Conservation (phyloP, 2,113 vertebrate species). For the Dipodomys stephensi region DNA sequence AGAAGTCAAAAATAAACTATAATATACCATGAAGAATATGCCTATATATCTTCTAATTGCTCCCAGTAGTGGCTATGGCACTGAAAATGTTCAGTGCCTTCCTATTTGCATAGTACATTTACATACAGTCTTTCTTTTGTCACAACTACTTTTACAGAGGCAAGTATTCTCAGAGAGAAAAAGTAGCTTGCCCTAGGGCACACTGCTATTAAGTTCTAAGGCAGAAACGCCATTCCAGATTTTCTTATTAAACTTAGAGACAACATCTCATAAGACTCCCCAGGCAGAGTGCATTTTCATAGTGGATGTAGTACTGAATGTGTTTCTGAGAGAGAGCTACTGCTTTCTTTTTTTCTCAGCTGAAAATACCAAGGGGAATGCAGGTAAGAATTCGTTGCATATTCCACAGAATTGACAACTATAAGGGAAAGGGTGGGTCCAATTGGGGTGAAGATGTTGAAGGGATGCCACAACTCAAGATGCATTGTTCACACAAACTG, state of each 20-base stretch:
- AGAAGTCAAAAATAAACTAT: not conserved
- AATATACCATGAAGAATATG: not conserved
- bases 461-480: too few relatives aligned
- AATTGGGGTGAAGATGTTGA: too few relatives aligned
- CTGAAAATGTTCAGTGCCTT: not conserved
- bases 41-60: not conserved
- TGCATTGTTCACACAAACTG: too few relatives aligned
- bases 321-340: constrained; percentile 38
- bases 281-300: not conserved
- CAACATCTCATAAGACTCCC: not conserved
- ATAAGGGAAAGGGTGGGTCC: too few relatives aligned
- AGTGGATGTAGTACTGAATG: not conserved
- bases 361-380: not conserved
- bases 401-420: too few relatives aligned
- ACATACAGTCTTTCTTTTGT: not conserved
- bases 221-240: not conserved
- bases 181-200: not conserved
- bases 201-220: not conserved
- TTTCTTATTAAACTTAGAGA: not conserved
- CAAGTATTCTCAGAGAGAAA: not conserved
- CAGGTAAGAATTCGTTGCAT: too few relatives aligned
- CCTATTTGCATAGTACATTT: not conserved
- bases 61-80: not conserved
- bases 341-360: constrained; percentile 13
- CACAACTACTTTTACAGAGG: not conserved